A percentile compares a stretch with the other conserved stretches of the same genome.
Evolutionary conservation across 2,888 invertebrate genomes (phyloP).

Genomic region (Danaus chrysippus): DNA sequence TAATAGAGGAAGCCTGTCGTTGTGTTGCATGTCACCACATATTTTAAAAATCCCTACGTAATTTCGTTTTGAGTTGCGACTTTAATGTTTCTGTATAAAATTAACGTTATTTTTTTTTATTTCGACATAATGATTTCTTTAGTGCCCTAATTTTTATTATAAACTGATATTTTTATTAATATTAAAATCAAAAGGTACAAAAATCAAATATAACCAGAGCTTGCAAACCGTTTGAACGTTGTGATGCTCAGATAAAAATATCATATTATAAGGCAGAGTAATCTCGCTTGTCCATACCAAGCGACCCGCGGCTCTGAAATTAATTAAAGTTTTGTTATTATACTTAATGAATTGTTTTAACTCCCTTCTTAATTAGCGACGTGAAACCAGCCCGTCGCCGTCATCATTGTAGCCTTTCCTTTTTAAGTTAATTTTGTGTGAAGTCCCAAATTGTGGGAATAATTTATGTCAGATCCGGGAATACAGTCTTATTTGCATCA

Average conservation of each 20-base stretch:
- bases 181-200: too few relatives aligned
- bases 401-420: constrained; percentile 12
- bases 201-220: background rate
- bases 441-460: constrained; percentile 23
- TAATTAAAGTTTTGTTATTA: constrained; percentile 35
- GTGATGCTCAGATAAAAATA: constrained; percentile 5
- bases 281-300: background rate
- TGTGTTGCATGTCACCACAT: background rate
- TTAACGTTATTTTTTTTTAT: too few relatives aligned
- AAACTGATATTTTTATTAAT: too few relatives aligned
- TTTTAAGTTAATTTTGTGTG: constrained; percentile 25
- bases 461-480: constrained; percentile 21
- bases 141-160: too few relatives aligned
- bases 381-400: constrained; percentile 12
- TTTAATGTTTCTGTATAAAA: too few relatives aligned
- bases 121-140: too few relatives aligned
- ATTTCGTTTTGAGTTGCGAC: background rate
- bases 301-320: constrained; percentile 28
- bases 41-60: background rate
- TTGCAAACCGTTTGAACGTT: constrained; percentile 5
- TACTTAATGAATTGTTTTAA: constrained; percentile 33
- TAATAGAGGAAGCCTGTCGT: constrained; percentile 1
- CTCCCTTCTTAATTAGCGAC: constrained; percentile 30
- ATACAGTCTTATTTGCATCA: constrained; percentile 14
- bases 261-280: background rate